Conservation (phyloP, 1,140 invertebrate species). For the Cydia splendana region DNA sequence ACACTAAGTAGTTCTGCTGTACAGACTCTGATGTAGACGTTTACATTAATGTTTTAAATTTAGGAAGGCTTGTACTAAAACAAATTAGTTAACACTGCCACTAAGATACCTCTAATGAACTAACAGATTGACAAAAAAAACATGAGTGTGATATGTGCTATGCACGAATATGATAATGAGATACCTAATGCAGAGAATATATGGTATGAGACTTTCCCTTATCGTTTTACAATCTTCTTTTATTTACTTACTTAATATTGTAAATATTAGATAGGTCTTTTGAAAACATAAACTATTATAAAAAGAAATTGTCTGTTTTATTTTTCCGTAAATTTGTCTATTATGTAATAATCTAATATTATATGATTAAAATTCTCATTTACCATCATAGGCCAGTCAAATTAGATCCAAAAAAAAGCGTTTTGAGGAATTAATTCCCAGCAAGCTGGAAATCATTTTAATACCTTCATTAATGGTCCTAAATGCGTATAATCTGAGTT, state of each 20-base stretch:
- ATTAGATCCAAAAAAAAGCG: too few relatives aligned
- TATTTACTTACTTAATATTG: conserved; percentile 11
- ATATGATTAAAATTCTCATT: too few relatives aligned
- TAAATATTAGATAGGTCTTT: conserved; percentile 27
- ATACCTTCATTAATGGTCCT: too few relatives aligned
- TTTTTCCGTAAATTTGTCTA: not conserved
- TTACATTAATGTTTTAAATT: not conserved
- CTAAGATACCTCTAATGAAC: not conserved
- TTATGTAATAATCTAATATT: too few relatives aligned
- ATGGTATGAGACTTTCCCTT: too few relatives aligned
- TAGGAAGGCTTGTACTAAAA: not conserved
- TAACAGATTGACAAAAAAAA: not conserved
- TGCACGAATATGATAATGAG: too few relatives aligned
- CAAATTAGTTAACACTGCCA: not conserved
- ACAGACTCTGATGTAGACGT: not conserved
- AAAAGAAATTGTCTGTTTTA: not conserved
- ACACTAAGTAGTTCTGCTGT: not conserved
- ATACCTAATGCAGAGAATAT: too few relatives aligned
- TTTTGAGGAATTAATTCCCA: too few relatives aligned
- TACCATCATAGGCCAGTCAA: too few relatives aligned
- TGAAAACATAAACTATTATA: conserved; percentile 7
- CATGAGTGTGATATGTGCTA: too few relatives aligned
- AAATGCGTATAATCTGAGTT: too few relatives aligned
- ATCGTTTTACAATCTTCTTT: not conserved
- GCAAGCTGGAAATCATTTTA: too few relatives aligned